phyloP scores from a whole-genome alignment of 1,140 invertebrate species.

The Trachelipus rathkii region DNA sequence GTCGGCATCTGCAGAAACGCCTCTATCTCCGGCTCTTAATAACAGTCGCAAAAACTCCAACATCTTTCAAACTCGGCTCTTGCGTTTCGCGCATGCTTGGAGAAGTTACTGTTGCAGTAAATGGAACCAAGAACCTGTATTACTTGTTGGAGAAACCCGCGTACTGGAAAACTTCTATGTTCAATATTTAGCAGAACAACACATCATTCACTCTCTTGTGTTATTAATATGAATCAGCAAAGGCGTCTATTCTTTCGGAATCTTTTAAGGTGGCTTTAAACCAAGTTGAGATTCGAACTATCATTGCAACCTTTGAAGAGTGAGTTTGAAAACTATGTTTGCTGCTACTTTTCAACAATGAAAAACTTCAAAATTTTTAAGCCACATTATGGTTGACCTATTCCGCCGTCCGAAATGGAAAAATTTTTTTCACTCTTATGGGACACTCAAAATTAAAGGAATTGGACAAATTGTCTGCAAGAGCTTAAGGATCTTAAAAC shows the following conservation, averaged over 20 bases:
- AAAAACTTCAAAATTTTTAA: constrained; percentile 81
- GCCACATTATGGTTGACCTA: constrained; percentile 62
- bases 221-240: constrained; percentile 99
- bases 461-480: constrained; percentile 52
- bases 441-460: constrained; percentile 67
- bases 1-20: neutral
- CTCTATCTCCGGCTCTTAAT: too few relatives aligned
- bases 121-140: constrained; percentile 82
- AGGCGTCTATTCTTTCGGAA: constrained; percentile 95
- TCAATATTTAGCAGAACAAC: constrained; percentile 82
- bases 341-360: constrained; percentile 68
- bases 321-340: constrained; percentile 83
- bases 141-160: constrained; percentile 97
- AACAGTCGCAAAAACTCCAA: too few relatives aligned
- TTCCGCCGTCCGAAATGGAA: constrained; percentile 33
- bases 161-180: constrained; percentile 97
- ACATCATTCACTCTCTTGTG: constrained; percentile 73
- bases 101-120: constrained; percentile 75
- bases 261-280: constrained; percentile 93
- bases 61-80: constrained; percentile 69
- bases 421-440: constrained; percentile 69
- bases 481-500: neutral
- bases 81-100: constrained; percentile 80
- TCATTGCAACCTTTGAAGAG: constrained; percentile 74
- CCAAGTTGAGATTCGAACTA: constrained; percentile 84